phyloP scores from a whole-genome alignment of 2,113 vertebrate genomes.

The Tragelaphus scriptus region DNA sequence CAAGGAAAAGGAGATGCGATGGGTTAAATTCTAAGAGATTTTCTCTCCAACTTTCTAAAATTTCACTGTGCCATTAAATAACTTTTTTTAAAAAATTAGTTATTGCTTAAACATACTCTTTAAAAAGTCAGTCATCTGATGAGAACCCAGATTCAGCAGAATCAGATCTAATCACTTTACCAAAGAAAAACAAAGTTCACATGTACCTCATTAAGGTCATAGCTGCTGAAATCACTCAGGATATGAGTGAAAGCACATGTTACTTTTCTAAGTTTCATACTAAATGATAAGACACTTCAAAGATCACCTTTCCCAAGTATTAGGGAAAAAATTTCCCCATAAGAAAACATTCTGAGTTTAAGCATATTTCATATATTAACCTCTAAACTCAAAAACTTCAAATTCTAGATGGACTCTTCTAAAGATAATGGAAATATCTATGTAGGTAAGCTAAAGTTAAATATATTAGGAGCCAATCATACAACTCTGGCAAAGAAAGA shows the following conservation, averaged over 20 bases:
- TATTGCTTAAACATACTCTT: background rate
- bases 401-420: background rate
- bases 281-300: background rate
- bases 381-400: background rate
- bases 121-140: background rate
- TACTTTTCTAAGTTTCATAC: background rate
- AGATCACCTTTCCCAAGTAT: background rate
- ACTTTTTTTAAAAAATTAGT: background rate
- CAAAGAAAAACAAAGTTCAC: background rate
- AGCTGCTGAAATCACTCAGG: slow-evolving; percentile 1
- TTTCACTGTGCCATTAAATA: background rate
- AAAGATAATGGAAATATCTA: background rate
- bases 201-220: background rate
- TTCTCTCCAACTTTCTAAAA: background rate
- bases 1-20: background rate
- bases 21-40: background rate
- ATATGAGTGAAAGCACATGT: background rate
- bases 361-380: background rate
- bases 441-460: background rate
- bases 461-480: background rate
- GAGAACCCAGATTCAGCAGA: background rate
- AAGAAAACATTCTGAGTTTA: background rate
- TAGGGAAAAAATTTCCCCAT: background rate
- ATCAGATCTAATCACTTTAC: background rate
- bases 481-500: background rate